Conservation (phyloP, 1,140 invertebrate species). For the Drosophila pseudoobscura region DNA sequence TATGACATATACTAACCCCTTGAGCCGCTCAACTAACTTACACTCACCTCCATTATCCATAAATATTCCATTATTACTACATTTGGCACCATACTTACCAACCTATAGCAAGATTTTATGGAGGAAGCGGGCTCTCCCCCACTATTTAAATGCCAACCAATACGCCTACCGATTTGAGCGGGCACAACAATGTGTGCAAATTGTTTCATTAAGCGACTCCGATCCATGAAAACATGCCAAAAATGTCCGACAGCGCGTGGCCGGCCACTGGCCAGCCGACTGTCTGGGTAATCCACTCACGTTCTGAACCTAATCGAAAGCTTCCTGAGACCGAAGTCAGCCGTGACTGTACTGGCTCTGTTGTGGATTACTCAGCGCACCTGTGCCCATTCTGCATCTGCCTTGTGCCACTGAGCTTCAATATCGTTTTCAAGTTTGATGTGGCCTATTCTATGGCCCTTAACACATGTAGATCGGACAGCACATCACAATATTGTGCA, state of each 20-base stretch:
- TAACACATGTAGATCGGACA: conserved; percentile 51
- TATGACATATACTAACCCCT: conserved; percentile 34
- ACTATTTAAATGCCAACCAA: conserved; percentile 14
- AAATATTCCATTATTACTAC: conserved; percentile 23
- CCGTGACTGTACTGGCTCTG: background rate
- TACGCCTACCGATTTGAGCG: conserved; percentile 27
- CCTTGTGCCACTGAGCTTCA: conserved; percentile 53
- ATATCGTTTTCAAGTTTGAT: conserved; percentile 52
- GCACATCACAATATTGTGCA: conserved; percentile 75
- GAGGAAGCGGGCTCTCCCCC: background rate
- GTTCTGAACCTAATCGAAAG: conserved; percentile 21
- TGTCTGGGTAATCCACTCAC: conserved; percentile 28
- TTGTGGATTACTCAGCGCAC: background rate
- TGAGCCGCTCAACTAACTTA: conserved; percentile 31
- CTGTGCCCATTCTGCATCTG: conserved; percentile 13
- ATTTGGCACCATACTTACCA: background rate
- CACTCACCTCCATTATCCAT: conserved; percentile 26
- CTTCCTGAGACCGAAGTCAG: conserved; percentile 9
- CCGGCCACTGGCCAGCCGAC: background rate
- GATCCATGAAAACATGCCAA: conserved; percentile 42
- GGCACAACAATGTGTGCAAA: conserved; percentile 63
- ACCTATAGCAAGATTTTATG: conserved; percentile 11
- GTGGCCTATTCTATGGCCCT: conserved; percentile 7
- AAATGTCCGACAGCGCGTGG: conserved; percentile 53
- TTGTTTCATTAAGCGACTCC: conserved; percentile 55